Conservation (phyloP, 2,113 vertebrate species). For the Etheostoma spectabile region DNA sequence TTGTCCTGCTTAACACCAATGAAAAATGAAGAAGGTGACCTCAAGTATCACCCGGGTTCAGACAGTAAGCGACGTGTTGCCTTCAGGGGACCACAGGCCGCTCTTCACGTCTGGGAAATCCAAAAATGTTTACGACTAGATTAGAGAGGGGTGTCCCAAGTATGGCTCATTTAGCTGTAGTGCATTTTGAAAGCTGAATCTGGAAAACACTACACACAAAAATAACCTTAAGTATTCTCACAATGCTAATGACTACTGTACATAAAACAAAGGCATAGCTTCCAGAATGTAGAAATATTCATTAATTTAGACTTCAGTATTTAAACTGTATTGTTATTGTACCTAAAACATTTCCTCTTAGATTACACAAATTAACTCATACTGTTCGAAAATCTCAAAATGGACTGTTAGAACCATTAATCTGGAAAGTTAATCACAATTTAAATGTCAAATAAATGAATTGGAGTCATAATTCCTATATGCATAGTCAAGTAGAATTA, state of each 20-base stretch:
- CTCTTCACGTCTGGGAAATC: slow-evolving; percentile 29
- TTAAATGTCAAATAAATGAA: neutral
- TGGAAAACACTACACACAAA: neutral
- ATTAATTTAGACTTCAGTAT: neutral
- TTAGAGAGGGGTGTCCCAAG: slow-evolving; percentile 9
- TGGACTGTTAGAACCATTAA: neutral
- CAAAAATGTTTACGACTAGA: neutral
- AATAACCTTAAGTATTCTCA: neutral
- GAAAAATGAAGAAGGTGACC: slow-evolving; percentile 77
- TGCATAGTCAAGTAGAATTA: neutral
- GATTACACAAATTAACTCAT: neutral
- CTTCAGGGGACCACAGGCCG: slow-evolving; percentile 27
- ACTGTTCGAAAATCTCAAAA: neutral
- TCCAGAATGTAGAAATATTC: neutral
- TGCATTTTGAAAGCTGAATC: slow-evolving; percentile 1
- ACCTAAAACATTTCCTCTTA: neutral
- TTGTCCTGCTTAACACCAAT: slow-evolving; percentile 74
- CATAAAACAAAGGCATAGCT: neutral
- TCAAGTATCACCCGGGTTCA: slow-evolving; percentile 60
- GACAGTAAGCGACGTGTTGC: neutral
- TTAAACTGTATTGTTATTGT: neutral
- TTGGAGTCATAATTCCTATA: neutral
- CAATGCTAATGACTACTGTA: neutral
- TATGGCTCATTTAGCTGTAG: neutral
- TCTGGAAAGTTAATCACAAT: neutral